Percentiles rank a stretch among this genome's conserved stretches.
Conservation (phyloP, 2,888 invertebrate species). For the Nomada hirtipes region DNA sequence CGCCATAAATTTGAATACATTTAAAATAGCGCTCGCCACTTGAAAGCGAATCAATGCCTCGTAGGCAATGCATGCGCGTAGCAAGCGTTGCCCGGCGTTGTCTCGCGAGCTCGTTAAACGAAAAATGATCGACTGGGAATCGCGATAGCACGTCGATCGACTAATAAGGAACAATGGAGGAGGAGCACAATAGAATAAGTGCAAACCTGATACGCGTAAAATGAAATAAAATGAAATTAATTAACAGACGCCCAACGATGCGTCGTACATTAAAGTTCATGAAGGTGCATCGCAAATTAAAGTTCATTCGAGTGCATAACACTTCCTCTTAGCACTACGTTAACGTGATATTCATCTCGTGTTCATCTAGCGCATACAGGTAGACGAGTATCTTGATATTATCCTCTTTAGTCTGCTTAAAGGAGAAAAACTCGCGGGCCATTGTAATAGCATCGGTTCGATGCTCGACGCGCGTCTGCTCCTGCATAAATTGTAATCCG, state of each 20-base stretch:
- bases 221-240: conserved; percentile 43
- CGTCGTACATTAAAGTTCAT: conserved; percentile 56
- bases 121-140: background rate
- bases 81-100: no score
- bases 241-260: conserved; percentile 50
- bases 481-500: conserved; percentile 7
- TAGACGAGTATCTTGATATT: conserved; percentile 70
- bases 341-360: conserved; percentile 76
- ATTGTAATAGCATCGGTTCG: conserved; percentile 75
- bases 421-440: conserved; percentile 74
- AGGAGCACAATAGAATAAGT: background rate
- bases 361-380: conserved; percentile 77
- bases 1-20: conserved; percentile 62
- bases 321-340: conserved; percentile 59
- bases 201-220: conserved; percentile 28
- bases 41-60: conserved; percentile 19
- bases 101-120: background rate
- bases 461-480: conserved; percentile 71
- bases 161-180: conserved; percentile 1
- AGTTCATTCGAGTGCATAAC: conserved; percentile 61
- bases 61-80: background rate
- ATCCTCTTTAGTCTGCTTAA: conserved; percentile 59
- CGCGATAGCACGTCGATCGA: background rate
- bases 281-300: conserved; percentile 55
- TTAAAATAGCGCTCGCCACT: conserved; percentile 23